phyloP scores from a whole-genome alignment of 2,797 vertebrate genomes.

The Acanthopagrus latus region DNA sequence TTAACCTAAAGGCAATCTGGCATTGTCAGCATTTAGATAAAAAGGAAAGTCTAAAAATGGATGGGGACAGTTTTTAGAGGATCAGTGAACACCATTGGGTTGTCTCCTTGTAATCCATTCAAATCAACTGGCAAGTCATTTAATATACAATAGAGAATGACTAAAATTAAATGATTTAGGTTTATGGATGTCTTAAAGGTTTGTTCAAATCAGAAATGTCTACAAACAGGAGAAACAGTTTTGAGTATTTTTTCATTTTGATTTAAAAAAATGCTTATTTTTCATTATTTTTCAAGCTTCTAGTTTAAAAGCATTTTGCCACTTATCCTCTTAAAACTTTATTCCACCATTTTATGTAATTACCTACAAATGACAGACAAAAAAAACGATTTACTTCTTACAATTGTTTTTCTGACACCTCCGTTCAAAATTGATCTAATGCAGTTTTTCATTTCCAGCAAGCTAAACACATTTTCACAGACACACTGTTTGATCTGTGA shows the following conservation, averaged over 20 bases:
- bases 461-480: not conserved
- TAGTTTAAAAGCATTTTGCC: not conserved
- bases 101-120: not conserved
- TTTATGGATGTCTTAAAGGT: not conserved
- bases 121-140: not conserved
- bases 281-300: not conserved
- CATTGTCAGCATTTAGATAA: not conserved
- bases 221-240: not conserved
- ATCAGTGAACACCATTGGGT: not conserved
- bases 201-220: not conserved
- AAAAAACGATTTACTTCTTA: not conserved
- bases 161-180: not conserved
- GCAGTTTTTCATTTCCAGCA: not conserved
- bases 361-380: not conserved
- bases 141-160: no score
- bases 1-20: not conserved
- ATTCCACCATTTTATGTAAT: not conserved
- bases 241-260: not conserved
- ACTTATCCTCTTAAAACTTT: not conserved
- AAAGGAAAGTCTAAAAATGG: not conserved
- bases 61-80: not conserved
- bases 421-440: not conserved
- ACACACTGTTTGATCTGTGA: not conserved
- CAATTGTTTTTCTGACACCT: not conserved
- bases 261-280: not conserved